phyloP scores from a whole-genome alignment of 1,140 invertebrate species.

The Microplitis demolitor region DNA sequence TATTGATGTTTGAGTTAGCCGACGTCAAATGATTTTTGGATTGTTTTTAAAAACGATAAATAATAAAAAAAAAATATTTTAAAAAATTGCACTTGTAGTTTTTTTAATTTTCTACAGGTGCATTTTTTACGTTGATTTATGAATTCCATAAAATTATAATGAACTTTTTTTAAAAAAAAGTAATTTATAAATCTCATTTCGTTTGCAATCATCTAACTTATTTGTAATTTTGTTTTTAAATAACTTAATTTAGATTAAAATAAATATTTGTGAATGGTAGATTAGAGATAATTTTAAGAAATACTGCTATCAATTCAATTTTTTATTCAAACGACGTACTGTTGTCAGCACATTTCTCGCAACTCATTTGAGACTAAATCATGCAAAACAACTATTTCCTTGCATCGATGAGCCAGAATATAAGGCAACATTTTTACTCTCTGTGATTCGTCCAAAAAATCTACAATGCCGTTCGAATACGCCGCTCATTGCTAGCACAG shows the following conservation, averaged over 20 bases:
- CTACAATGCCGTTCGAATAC: slow-evolving; percentile 71
- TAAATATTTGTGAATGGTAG: neutral
- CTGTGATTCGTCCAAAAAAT: slow-evolving; percentile 66
- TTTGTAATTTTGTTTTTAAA: neutral
- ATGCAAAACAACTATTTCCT: slow-evolving; percentile 85
- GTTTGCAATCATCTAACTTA: too few species aligned
- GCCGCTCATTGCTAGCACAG: slow-evolving; percentile 61
- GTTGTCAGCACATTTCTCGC: slow-evolving; percentile 66
- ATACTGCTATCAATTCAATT: slow-evolving; percentile 16
- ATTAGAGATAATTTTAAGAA: slow-evolving; percentile 9
- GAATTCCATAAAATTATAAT: too few species aligned
- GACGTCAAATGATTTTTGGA: too few species aligned
- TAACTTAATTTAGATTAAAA: slow-evolving; percentile 22
- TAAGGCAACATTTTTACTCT: slow-evolving; percentile 75
- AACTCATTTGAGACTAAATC: slow-evolving; percentile 80
- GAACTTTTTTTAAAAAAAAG: too few species aligned
- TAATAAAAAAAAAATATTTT: too few species aligned
- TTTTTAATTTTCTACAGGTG: too few species aligned
- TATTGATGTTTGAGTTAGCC: too few species aligned
- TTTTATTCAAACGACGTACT: slow-evolving; percentile 26
- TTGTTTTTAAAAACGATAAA: too few species aligned
- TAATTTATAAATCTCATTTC: too few species aligned
- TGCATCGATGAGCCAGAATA: slow-evolving; percentile 90
- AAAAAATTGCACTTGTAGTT: too few species aligned
- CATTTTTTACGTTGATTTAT: too few species aligned